Base-by-base conservation (phyloP, 2,113 vertebrate species). In the Tautogolabrus adspersus region DNA sequence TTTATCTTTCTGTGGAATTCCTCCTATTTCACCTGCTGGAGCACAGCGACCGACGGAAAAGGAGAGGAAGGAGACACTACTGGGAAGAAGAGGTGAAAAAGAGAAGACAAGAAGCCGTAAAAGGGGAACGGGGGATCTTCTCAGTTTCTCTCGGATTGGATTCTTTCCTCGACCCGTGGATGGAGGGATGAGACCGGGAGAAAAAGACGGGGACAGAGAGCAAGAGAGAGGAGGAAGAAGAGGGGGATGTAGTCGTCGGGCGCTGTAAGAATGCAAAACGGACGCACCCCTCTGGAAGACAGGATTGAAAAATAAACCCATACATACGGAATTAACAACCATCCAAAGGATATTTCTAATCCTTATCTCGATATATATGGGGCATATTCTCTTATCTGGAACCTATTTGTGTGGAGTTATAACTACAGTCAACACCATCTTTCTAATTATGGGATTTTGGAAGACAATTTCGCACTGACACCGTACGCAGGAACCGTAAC, bases 221-320 rank as follows among this genome's bases (percentile, higher is more conserved):
- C 82, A 77, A 70, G 57, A 80, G 66, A 84, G 78, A 63, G 75
- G 75, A 79, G 76, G 68, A 66, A 64, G 76, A 65, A 65, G 82
- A 79, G 84, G 67, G 86, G 89, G 83, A 91, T 91, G 84, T 84
- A 88, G 88, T 73, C 81, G 76, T 79, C 79, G 88, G 86, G 76
- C 68, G 84, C 81, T 82, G 84, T 82, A 75, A 90, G 86, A 87
- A 89, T 89, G 80, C 81, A 84, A 87, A 91, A 65, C 87, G 88
- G 90, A 91, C 90, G 88, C 92, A 93, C 88, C 92, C 89, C 79
- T 82, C 57, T 66, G 81, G 81, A 89, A 85, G 84, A 84, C 44
- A 6, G 79, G 82, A 57, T 61, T 85, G 74, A 89, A 87, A 72
- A 89, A 34, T 84, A 82, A 75, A 81, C 46, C 77, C 42, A 38